A percentile compares a stretch with the other conserved stretches of the same genome.
These are phyloP conservation scores for Chiloscyllium plagiosum DNA, from an alignment of 2,113 vertebrate species.

Conservation along the genomic window DNA sequence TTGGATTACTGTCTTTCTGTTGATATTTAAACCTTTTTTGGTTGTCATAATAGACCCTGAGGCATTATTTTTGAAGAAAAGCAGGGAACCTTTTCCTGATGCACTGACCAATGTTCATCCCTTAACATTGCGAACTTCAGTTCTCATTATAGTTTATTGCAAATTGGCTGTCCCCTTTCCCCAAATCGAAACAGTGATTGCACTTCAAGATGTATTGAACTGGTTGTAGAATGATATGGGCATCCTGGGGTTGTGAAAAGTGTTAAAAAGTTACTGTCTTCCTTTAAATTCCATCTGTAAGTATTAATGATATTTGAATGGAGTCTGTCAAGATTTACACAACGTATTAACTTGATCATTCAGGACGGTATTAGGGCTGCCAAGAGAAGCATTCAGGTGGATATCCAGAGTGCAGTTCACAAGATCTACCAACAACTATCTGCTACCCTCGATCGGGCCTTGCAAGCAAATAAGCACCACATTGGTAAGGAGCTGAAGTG, in stretches of 20 bases:
- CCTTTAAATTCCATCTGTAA: slow-evolving; percentile 9
- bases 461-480: slow-evolving; percentile 91
- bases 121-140: not conserved
- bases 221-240: not conserved
- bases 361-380: slow-evolving; percentile 91
- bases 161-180: not conserved
- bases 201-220: not conserved
- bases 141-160: not conserved
- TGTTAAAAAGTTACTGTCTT: not conserved
- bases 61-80: not conserved
- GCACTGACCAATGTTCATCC: not conserved
- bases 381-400: slow-evolving; percentile 82
- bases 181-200: not conserved
- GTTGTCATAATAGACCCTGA: not conserved
- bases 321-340: not conserved
- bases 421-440: slow-evolving; percentile 96
- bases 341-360: not conserved
- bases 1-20: not conserved
- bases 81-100: not conserved
- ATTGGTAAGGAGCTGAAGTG: slow-evolving; percentile 64
- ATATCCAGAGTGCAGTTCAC: slow-evolving; percentile 92
- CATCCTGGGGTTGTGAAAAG: no score
- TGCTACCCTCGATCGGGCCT: slow-evolving; percentile 81
- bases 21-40: not conserved
- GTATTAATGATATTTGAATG: not conserved